Evolutionary conservation across 64 coral and sea anemone genomes (phyloP), one percentile per base, ranked within the genome.

Genomic region (Montipora foliosa): DNA sequence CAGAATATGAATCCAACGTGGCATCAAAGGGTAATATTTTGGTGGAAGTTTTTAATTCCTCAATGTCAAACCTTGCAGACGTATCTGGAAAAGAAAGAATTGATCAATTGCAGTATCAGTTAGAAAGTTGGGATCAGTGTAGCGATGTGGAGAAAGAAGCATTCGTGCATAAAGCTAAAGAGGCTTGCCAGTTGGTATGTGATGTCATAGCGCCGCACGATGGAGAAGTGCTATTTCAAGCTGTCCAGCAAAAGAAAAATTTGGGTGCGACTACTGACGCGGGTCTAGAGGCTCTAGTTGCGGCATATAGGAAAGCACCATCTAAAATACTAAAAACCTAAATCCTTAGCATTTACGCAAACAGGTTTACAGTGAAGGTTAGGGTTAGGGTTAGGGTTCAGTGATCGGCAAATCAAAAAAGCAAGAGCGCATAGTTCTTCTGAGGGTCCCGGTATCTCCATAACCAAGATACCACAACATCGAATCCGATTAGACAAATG

Each of bases 251-350:
- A 79, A 1, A 66, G n/a, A 10, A 47, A 60, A 20, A 64, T 21
- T 9, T 4, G 6, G 6, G n/a, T 6, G 6, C 17, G 4, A 15
- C 13, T 68, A 79, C 2, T 16, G 76, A 90, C 44, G 5, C 62
- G 57, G 91, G 83, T 48, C 12, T 93, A 61, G 44, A 88, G 61
- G 76, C 60, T 52, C 83, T 93, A 16, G 83, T 93, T 16, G 91
- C 82, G 3, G 91, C 91, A 70, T 93, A 93, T 72, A 93, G 16
- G 46, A 81, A 67, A 47, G 91, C 91, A 2, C 91, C 91, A 86
- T 87, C 91, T 46, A 78, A 89, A 51, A 4, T 53, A 50, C 64
- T 91, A 1, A 91, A 91, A 68, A 91, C 89, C 22, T 76, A 90
- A 70, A 90, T 90, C 15, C 58, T 90, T 9, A 90, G 77, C 61